Evolutionary conservation across 2,888 invertebrate species (phyloP), one percentile per base, ranked within the genome.

Genomic region (Ormyrus pomaceus): DNA sequence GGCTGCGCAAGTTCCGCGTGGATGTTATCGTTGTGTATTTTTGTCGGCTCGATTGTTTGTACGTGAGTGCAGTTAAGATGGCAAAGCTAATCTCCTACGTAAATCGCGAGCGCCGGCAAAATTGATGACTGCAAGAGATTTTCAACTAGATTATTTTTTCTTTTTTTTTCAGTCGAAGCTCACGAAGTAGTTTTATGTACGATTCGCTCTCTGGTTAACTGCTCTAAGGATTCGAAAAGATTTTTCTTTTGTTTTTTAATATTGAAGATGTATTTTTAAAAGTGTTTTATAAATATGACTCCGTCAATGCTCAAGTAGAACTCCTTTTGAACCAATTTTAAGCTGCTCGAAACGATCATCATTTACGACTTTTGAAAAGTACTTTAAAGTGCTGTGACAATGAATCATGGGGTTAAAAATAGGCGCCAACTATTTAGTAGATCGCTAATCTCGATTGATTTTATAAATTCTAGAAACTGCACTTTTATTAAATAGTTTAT

Each of bases 21-120:
- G 71, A 71, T 59, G n/a, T 66, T 77, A 77, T 71, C 65, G 6
- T 13, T 19, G 8, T 34, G 34, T 11, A 71, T 66, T 56, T 58
- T 13, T 46, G 56, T 53, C 55, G 45, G 8, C 13, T 59, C 48
- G 66, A 72, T 72, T 72, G 66, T 68, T 61, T 72, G 48, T 11
- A 68, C 46, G 10, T 19, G 34, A 58, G 58, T 2, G 58, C 64
- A 78, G 61, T 68, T 64, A 58, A 70, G 56, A 64, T 46, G n/a
- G 50, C n/a, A 70, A 51, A 59, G 59, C 46, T 65, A 65, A 77
- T 71, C 45, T 59, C 5, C 11, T 62, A 34, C 9, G 50, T 51
- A 11, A 34, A 48, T 34, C 50, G 46, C 48, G 50, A 51, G 48
- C 19, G 53, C 2, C 50, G 6, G 4, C 48, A 7, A 2, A 69